Percentiles rank a stretch among this genome's conserved stretches.
phyloP scores from a whole-genome alignment of 2,797 vertebrate species.

The Babyrousa celebensis region DNA sequence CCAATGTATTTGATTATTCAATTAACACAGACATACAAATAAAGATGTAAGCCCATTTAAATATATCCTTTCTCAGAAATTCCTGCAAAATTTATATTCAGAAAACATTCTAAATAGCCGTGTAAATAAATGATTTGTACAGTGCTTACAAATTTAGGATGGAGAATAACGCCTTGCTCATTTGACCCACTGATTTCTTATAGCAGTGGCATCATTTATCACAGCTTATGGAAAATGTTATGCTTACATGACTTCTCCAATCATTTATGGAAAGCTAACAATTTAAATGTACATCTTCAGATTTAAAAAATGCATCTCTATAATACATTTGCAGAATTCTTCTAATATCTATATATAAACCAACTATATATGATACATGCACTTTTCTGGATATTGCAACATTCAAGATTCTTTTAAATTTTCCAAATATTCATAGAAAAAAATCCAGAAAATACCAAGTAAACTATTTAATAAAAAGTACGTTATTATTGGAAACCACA shows the following conservation, averaged over 20 bases:
- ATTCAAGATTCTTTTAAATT: constrained; percentile 12
- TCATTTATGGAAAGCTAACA: constrained; percentile 17
- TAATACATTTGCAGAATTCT: constrained; percentile 39
- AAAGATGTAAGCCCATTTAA: constrained; percentile 47
- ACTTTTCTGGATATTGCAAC: constrained; percentile 25
- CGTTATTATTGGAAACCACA: constrained; percentile 23
- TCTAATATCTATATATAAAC: background rate
- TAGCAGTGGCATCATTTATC: background rate
- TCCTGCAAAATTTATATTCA: constrained; percentile 1
- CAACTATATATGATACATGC: constrained; percentile 23
- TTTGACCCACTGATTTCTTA: constrained; percentile 2
- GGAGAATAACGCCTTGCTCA: background rate
- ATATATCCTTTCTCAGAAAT: constrained; percentile 62
- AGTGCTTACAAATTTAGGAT: background rate
- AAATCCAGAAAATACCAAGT: constrained; percentile 40
- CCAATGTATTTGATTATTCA: constrained; percentile 35
- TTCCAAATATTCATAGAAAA: constrained; percentile 46
- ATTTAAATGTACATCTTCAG: constrained; percentile 44
- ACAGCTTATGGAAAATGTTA: background rate
- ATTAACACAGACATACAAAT: constrained; percentile 40
- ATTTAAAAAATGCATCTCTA: constrained; percentile 25
- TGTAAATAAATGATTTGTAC: background rate
- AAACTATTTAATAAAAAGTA: constrained; percentile 34
- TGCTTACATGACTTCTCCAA: background rate
- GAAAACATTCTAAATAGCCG: constrained; percentile 17